Base-by-base conservation (phyloP, 2,888 invertebrate genomes). In the Corbicula japonica region DNA sequence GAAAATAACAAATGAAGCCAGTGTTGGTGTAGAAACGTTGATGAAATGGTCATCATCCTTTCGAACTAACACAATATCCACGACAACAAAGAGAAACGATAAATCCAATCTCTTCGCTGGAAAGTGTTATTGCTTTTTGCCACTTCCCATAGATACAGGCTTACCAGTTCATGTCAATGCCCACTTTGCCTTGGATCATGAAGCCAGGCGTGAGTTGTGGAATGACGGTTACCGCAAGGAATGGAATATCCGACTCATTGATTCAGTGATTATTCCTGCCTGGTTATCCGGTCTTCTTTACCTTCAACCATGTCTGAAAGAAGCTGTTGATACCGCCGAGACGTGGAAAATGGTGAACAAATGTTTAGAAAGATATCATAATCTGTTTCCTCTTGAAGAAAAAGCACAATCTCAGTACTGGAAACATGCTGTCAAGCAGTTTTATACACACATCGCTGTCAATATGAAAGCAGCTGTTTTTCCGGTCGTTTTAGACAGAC, bases 81-180 rank as follows among this genome's bases (percentile, higher is more conserved):
- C n/a, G n/a, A n/a, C n/a, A n/a, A n/a, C n/a, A n/a, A n/a, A n/a
- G n/a, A n/a, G n/a, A n/a, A n/a, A n/a, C n/a, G n/a, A n/a, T n/a
- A n/a, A n/a, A n/a, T n/a, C n/a, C n/a, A n/a, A n/a, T n/a, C n/a
- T n/a, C n/a, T n/a, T n/a, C n/a, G 38, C 44, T 54, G 65, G 68
- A 12, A 61, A 65, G 28, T 44, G 66, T 18, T 89, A 83, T 65
- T 87, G 86, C 26, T 88, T 84, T 58, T 76, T 88, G 8, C 93
- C 93, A 1, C 80, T 92, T 10, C 91, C 92, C 32, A 81, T 90
- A 6, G 62, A 68, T n/a, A 88, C 87, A 28, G 83, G 85, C 5
- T 83, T 93, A 6, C 90, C 92, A 8, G 86, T 92, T 32, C 91
- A 92, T 69, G 71, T 87, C 85, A 90, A 91, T 75, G 90, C 86